phyloP scores from a whole-genome alignment of 2,797 vertebrate genomes.

The Synaphobranchus kaupii region DNA sequence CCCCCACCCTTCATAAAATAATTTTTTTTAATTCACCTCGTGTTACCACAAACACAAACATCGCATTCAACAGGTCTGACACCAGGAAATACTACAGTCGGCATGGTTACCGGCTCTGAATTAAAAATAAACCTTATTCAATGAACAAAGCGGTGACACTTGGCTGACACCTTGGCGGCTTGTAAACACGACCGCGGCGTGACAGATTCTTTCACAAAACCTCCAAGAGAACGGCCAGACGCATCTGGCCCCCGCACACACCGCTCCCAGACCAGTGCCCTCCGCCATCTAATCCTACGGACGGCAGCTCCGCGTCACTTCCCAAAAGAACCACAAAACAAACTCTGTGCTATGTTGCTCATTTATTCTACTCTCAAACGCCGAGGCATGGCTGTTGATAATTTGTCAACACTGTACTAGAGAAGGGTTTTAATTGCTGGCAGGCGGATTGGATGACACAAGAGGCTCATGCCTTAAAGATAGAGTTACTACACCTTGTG shows the following conservation, averaged over 20 bases:
- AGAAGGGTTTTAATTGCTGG: neutral
- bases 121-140: constrained; percentile 58
- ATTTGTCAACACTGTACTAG: neutral
- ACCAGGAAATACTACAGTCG: constrained; percentile 42
- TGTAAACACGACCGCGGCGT: constrained; percentile 67
- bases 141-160: constrained; percentile 58
- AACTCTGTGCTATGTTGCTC: neutral
- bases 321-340: constrained; percentile 12
- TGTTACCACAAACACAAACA: neutral
- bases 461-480: neutral
- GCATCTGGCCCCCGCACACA: constrained; percentile 36
- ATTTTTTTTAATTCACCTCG: neutral
- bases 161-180: constrained; percentile 65
- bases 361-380: neutral
- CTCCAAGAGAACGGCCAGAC: constrained; percentile 38
- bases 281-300: neutral
- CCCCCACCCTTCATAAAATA: neutral
- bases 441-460: neutral
- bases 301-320: neutral
- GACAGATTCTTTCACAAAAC: constrained; percentile 40
- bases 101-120: constrained; percentile 58
- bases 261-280: constrained; percentile 61
- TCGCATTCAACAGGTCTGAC: neutral
- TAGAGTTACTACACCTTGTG: neutral
- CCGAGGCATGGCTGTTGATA: neutral